Base-by-base conservation (phyloP, 1,140 invertebrate genomes). In the Probaryconus sp. region DNA sequence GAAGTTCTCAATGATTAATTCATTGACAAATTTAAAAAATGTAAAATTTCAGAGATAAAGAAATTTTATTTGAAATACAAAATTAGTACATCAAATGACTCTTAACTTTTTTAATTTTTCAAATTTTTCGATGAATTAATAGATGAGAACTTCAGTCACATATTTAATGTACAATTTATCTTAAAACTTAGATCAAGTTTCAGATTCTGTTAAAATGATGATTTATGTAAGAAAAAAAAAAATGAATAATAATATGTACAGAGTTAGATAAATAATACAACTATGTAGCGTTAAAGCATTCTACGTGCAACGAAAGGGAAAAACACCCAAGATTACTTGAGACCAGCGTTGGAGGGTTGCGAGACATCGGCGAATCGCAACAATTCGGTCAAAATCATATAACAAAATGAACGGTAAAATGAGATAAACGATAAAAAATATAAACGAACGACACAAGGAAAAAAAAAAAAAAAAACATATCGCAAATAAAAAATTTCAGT, bases 301-400 rank as follows among this genome's bases (percentile, higher is more conserved):
- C 68, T 72, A 72, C 69, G 69, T 72, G 69, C 69, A 72, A 65
- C 68, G 35, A 37, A 65, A 35, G 13, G 37, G 58, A n/a, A 31
- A 30, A 2, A 72, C 45, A 61, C 26, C 37, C 61, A 65, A 64
- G 21, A 64, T 63, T 38, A 65, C 47, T 72, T 65, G 61, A 64
- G 53, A 72, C 60, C 61, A 72, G 69, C 69, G 69, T 72, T 42
- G 69, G 69, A 72, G 60, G 69, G 69, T 72, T 72, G 69, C 61
- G 69, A 65, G 28, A 60, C 56, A 63, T 48, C 48, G 50, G 18
- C 47, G 69, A 53, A 53, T 72, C 53, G 53, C 69, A 65, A 65
- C 45, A 51, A 37, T 50, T 53, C 42, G 30, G 33, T 47, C 20
- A 45, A 5, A 24, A 9, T 24, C 7, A 16, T 10, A 55, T 14